Percentiles rank a stretch among this genome's conserved stretches.
Evolutionary conservation across 2,113 vertebrate species (phyloP).

Genomic region (Phaethon lepturus): DNA sequence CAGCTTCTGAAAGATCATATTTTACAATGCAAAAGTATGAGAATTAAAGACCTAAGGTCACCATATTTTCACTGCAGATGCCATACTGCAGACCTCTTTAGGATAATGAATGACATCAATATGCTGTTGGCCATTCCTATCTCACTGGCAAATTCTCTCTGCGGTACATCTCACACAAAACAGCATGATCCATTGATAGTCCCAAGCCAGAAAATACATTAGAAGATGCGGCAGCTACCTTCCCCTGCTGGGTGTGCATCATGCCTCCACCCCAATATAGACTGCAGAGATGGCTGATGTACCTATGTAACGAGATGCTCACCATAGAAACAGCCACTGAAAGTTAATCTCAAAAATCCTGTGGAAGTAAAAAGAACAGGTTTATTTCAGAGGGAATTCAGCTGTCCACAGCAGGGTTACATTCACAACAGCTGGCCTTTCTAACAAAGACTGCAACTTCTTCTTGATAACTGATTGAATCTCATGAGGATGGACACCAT

Average conservation of each 20-base stretch:
- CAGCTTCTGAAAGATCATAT: not conserved
- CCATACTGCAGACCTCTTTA: not conserved
- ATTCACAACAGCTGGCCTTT: not conserved
- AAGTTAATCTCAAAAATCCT: not conserved
- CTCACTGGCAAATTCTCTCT: not conserved
- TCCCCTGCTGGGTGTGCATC: not conserved
- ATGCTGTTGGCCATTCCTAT: not conserved
- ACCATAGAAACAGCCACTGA: not conserved
- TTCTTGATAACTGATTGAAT: not conserved
- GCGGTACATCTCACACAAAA: not conserved
- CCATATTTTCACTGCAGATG: not conserved
- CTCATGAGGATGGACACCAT: not conserved
- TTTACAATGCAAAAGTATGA: not conserved
- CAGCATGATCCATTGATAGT: not conserved
- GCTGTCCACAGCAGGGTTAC: not conserved
- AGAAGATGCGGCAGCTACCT: not conserved
- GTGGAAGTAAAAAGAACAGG: not conserved
- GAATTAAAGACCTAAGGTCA: not conserved
- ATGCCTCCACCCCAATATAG: accelerated
- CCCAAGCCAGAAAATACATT: not conserved
- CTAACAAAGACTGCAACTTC: not conserved
- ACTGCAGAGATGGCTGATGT: not conserved
- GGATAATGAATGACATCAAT: not conserved
- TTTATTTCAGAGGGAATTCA: not conserved
- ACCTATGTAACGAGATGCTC: not conserved